Evolutionary conservation across 2,113 vertebrate species (phyloP).

Genomic region (Poeciliopsis retropinna): DNA sequence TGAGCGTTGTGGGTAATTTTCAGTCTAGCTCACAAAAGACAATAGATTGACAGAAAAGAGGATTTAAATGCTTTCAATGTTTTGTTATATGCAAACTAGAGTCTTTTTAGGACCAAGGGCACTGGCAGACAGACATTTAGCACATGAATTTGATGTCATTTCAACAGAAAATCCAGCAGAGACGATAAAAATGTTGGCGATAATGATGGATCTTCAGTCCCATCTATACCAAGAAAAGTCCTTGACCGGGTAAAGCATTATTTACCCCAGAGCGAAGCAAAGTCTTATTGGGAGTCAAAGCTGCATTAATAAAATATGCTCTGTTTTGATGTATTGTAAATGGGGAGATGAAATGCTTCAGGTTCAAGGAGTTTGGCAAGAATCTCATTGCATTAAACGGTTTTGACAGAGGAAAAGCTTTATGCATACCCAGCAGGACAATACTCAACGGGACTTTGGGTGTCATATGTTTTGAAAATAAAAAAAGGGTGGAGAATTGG

Average conservation of each 20-base stretch:
- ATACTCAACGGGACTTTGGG: slow-evolving; percentile 23
- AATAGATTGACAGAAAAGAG: background rate
- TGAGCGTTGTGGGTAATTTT: background rate
- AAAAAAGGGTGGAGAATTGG: background rate
- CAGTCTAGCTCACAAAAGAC: background rate
- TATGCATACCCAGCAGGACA: slow-evolving; percentile 7
- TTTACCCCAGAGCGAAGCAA: slow-evolving; percentile 58
- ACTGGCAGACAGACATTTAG: slow-evolving; percentile 35
- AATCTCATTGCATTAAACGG: slow-evolving; percentile 33
- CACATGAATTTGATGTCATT: slow-evolving; percentile 51
- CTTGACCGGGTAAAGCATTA: slow-evolving; percentile 39
- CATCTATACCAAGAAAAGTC: slow-evolving; percentile 36
- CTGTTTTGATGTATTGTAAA: slow-evolving; percentile 67
- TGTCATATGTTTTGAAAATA: slow-evolving; percentile 5
- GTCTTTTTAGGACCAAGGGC: slow-evolving; percentile 24
- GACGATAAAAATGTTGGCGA: slow-evolving; percentile 39
- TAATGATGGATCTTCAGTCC: slow-evolving; percentile 62
- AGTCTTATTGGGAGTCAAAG: slow-evolving; percentile 48
- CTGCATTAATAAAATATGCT: slow-evolving; percentile 70
- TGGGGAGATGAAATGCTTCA: slow-evolving; percentile 53
- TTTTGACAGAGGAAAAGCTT: slow-evolving; percentile 18
- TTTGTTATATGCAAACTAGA: slow-evolving; percentile 15
- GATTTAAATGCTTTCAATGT: slow-evolving; percentile 13
- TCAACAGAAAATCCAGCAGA: slow-evolving; percentile 44
- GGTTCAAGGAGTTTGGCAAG: slow-evolving; percentile 31